Conservation (phyloP, 1,140 invertebrate species). For the Marisa cornuarietis region DNA sequence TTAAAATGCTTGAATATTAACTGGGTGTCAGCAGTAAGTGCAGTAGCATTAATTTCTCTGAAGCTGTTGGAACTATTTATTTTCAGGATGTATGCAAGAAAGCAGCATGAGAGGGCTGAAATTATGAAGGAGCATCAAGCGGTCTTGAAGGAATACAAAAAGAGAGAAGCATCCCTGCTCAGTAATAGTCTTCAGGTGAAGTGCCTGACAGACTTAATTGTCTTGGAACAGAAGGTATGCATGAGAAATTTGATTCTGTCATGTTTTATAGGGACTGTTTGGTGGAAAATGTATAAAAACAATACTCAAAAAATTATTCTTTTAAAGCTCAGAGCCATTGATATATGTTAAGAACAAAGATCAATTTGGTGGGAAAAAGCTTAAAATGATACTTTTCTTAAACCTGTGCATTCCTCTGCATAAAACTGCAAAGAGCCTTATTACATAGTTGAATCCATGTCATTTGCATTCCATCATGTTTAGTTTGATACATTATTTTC, state of each 20-base stretch:
- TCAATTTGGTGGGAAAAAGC: no score
- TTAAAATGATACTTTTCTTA: no score
- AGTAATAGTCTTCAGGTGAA: constrained; percentile 50
- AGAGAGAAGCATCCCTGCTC: constrained; percentile 40
- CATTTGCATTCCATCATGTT: not conserved
- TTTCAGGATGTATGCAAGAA: constrained; percentile 37
- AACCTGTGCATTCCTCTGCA: no score
- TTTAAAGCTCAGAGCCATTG: no score
- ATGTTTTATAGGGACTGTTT: not conserved
- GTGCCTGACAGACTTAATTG: constrained; percentile 49
- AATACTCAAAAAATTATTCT: no score
- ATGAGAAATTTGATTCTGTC: not conserved
- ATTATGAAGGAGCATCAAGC: constrained; percentile 36
- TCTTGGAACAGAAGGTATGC: constrained; percentile 54
- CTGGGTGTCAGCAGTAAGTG: not conserved
- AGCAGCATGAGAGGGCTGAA: constrained; percentile 30
- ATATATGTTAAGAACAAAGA: no score
- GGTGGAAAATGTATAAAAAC: no score
- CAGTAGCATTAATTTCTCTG: not conserved
- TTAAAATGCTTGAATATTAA: no score
- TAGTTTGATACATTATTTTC: no score
- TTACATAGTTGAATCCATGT: not conserved
- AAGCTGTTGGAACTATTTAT: not conserved
- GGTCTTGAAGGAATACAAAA: constrained; percentile 33
- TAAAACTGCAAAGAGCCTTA: no score